Base-by-base conservation (phyloP, 2,113 vertebrate species). In the Mystacornis crossleyi region DNA sequence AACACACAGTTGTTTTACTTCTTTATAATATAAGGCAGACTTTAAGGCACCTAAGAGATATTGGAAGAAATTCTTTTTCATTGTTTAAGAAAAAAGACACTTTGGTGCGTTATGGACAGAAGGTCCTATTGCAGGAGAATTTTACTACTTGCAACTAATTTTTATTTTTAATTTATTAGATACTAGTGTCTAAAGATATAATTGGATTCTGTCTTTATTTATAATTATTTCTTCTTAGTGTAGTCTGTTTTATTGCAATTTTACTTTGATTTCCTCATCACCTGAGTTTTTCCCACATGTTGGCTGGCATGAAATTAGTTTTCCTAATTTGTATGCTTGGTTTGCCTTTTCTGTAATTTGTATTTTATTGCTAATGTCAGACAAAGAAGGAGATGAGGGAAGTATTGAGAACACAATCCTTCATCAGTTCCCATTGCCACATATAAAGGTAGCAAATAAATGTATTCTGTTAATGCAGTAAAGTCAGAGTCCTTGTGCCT, bases 281-380 rank as follows among this genome's bases (percentile, higher is more conserved):
- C 74, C 67, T 89, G 74, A 89, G 18, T 10, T 94, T 94, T 93
- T 93, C 33, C 58, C 29, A 47, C n/a, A 38, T 40, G 42, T 85
- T 88, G 64, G 23, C 40, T 91, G 53, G 58, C 77, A 89, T 61
- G 23, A 87, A 92, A 87, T 89, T 80, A 77, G 36, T 89, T 84
- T 94, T 97, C 58, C 43, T 92, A 86, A 91, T 93, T 82, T 90
- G 33, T 82, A 54, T 93, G 64, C 80, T 88, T 74, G 66, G 62
- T 84, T 89, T 92, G 48, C 19, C 33, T 71, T 78, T 86, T 79
- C 86, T 74, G 54, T 85, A 89, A 83, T 91, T 96, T 85, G 36
- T 43, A 77, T 86, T 92, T 94, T 92, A 93, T 83, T 91, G 60
- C 58, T 50, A 80, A 33, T 58, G 50, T 69, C 77, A 84, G 70